Base-by-base conservation (phyloP, 2,113 vertebrate species). In the Capreolus pygargus region DNA sequence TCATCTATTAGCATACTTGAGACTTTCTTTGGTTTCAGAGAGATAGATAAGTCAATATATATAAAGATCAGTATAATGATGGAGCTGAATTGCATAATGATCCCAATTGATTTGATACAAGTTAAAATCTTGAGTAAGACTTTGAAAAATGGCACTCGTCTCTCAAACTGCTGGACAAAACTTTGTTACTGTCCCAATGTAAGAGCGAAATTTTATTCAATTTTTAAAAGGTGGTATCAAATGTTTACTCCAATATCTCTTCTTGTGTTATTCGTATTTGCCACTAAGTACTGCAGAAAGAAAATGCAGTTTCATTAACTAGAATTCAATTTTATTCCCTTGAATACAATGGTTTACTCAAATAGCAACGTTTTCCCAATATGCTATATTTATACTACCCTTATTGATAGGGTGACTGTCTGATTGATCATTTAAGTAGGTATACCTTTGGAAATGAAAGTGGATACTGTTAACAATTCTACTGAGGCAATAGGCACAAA, bases 91-190 rank as follows among this genome's bases (percentile, higher is more conserved):
- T 57, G 23, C 6, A 45, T 6, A 54, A 28, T 88, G 16, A 93
- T 74, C 50, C 39, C 61, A 43, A 60, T 7, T 84, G n/a, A 86
- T 25, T 19, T 89, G 70, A 55, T 33, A 60, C 5, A 57, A 76
- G 33, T 67, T 89, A 89, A 97, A 83, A 86, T 89, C 19, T 85
- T 95, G 85, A 85, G 5, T 52, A 76, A 76, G 47, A 93, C 82
- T 47, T 64, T 55, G 7, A 11, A 50, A 47, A 52, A 82, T 76
- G 36, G 4, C 58, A 19, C 33, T 74, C 12, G 6, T 58, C 30
- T 45, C 21, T 28, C 55, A 43, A 76, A 13, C 33, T 85, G 2
- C 30, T 67, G 17, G 17, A 33, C 10, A 79, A 91, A 87, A 57
- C 15, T 64, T 43, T 74, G n/a, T 84, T 60, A 86, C 5, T 54